These are phyloP conservation scores for Tenthredo notha DNA, from an alignment of 2,888 invertebrate species.

Conservation along the genomic window DNA sequence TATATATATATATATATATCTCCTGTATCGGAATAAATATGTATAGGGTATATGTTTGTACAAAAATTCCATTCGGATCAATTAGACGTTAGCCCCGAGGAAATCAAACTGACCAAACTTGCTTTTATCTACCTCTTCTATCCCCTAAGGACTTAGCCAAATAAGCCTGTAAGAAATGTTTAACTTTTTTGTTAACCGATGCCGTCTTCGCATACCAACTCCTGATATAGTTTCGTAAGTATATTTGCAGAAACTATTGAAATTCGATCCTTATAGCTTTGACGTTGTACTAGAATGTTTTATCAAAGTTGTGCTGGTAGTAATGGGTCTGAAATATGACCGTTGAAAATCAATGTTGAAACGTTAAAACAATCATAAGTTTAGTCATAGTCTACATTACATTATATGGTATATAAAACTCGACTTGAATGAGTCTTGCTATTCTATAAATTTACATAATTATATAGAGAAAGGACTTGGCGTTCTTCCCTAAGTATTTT, in stretches of 20 bases:
- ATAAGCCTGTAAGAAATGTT: neutral
- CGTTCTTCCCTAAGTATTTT: neutral
- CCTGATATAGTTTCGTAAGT: neutral
- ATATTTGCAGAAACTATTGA: slow-evolving; percentile 10
- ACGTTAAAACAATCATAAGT: slow-evolving; percentile 7
- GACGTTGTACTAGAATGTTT: neutral
- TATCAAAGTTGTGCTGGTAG: neutral
- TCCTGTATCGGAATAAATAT: neutral
- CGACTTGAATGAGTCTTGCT: neutral
- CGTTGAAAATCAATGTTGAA: neutral
- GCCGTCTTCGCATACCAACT: too few relatives aligned
- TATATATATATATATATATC: too few relatives aligned
- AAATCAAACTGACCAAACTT: neutral
- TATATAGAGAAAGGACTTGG: neutral
- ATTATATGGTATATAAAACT: neutral
- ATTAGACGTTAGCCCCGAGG: neutral
- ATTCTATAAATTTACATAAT: neutral
- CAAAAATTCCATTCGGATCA: neutral
- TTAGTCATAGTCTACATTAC: slow-evolving; percentile 5
- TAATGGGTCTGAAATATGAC: neutral
- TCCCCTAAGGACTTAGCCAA: neutral
- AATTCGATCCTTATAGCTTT: neutral
- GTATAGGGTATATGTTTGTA: neutral
- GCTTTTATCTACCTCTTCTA: slow-evolving; percentile 15
- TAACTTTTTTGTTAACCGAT: neutral